These are phyloP conservation scores for Pherbina coryleti DNA, from an alignment of 2,888 invertebrate genomes.

Conservation along the genomic window DNA sequence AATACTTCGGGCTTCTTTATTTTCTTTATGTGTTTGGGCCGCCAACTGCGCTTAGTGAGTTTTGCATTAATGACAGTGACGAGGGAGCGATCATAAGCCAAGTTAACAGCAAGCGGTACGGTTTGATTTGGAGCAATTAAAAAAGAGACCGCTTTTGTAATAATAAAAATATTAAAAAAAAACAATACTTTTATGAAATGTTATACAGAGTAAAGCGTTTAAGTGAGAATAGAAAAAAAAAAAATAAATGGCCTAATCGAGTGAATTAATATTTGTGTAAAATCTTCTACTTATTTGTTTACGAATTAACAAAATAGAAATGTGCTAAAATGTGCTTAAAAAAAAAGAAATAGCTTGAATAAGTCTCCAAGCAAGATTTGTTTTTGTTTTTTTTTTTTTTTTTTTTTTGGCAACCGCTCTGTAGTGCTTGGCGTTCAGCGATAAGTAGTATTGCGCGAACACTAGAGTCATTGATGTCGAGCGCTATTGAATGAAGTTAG, in stretches of 20 bases:
- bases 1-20: not conserved
- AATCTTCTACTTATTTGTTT: conserved; percentile 15
- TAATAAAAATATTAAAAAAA: not conserved
- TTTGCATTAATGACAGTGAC: conserved; percentile 28
- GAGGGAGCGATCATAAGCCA: conserved; percentile 35
- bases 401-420: not conserved
- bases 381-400: too few species aligned
- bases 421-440: not conserved
- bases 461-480: not conserved
- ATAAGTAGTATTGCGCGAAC: not conserved
- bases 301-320: conserved; percentile 9
- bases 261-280: not conserved
- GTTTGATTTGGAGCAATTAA: conserved; percentile 24
- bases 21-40: not conserved
- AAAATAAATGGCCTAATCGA: not conserved
- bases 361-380: too few species aligned
- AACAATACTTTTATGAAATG: not conserved
- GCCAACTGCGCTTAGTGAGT: conserved; percentile 22
- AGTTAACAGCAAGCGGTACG: conserved; percentile 30
- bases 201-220: not conserved
- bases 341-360: not conserved
- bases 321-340: not conserved
- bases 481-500: not conserved
- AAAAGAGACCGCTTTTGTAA: conserved; percentile 1
- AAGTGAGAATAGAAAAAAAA: not conserved